Evolutionary conservation across 2,888 invertebrate species (phyloP).

Genomic region (Orchesellides sinensis): DNA sequence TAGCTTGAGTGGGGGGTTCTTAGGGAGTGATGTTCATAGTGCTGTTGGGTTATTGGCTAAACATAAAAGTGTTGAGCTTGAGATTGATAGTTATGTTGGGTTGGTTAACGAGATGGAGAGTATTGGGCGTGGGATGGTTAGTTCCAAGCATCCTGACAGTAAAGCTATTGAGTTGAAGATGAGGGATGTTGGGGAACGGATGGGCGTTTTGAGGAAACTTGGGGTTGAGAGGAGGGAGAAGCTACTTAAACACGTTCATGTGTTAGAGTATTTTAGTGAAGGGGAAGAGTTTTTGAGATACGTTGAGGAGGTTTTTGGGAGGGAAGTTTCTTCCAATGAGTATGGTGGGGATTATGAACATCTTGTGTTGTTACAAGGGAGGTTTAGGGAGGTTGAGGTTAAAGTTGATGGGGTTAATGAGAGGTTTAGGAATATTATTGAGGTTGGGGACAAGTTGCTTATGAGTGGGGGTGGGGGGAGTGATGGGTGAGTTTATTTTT

Average conservation of each 20-base stretch:
- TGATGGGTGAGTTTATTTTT: neutral
- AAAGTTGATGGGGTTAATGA: slow-evolving; percentile 93
- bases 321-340: slow-evolving; percentile 83
- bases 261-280: slow-evolving; percentile 94
- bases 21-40: slow-evolving; percentile 90
- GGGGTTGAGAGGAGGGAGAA: slow-evolving; percentile 89
- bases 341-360: slow-evolving; percentile 97
- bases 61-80: slow-evolving; percentile 94
- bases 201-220: slow-evolving; percentile 88
- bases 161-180: slow-evolving; percentile 82
- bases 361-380: slow-evolving; percentile 89
- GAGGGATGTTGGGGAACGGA: slow-evolving; percentile 81
- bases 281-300: slow-evolving; percentile 93
- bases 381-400: slow-evolving; percentile 95
- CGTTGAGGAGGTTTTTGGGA: slow-evolving; percentile 91
- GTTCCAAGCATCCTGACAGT: slow-evolving; percentile 89
- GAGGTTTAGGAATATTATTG: slow-evolving; percentile 88
- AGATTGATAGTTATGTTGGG: slow-evolving; percentile 89
- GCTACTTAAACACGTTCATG: slow-evolving; percentile 92
- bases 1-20: slow-evolving; percentile 88
- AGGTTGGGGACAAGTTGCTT: too few relatives aligned
- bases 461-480: too few relatives aligned
- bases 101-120: slow-evolving; percentile 95
- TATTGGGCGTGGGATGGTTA: slow-evolving; percentile 88
- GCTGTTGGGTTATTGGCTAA: slow-evolving; percentile 95